Evolutionary conservation across 37 sponge, comb jelly and placozoan genomes (phyloP).

Genomic region (Chondrosia reniformis): DNA sequence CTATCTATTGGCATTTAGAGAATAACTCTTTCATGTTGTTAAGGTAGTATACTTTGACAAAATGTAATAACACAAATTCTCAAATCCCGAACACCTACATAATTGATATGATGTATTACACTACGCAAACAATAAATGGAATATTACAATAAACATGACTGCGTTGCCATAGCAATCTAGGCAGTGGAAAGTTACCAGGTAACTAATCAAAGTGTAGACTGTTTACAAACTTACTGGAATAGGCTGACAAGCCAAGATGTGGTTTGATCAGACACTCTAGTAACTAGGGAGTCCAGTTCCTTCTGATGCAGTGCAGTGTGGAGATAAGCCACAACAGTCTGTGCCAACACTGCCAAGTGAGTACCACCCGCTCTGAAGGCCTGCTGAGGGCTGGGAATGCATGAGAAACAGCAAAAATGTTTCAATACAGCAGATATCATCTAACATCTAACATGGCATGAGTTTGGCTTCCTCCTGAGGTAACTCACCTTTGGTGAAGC

Average conservation of each 20-base stretch:
- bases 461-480: not conserved
- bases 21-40: too few species aligned
- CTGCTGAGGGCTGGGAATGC: conserved; percentile 35
- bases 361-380: conserved; percentile 78
- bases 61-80: too few species aligned
- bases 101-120: too few species aligned
- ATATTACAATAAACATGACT: too few species aligned
- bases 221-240: conserved; percentile 40
- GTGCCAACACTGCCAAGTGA: conserved; percentile 68
- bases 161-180: too few species aligned
- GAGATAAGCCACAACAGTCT: conserved; percentile 57
- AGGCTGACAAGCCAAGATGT: conserved; percentile 37
- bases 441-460: not conserved
- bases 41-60: too few species aligned
- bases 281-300: conserved; percentile 44
- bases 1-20: too few species aligned
- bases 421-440: not conserved
- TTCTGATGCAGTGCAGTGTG: conserved; percentile 39
- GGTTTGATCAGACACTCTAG: conserved; percentile 40
- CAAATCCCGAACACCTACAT: too few species aligned
- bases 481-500: not conserved
- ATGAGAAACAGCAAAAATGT: not conserved
- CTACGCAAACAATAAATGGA: too few species aligned
- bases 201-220: too few species aligned
- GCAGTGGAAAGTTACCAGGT: too few species aligned